These are phyloP conservation scores for Sesamia inferens DNA, from an alignment of 2,888 invertebrate genomes.

Conservation along the genomic window DNA sequence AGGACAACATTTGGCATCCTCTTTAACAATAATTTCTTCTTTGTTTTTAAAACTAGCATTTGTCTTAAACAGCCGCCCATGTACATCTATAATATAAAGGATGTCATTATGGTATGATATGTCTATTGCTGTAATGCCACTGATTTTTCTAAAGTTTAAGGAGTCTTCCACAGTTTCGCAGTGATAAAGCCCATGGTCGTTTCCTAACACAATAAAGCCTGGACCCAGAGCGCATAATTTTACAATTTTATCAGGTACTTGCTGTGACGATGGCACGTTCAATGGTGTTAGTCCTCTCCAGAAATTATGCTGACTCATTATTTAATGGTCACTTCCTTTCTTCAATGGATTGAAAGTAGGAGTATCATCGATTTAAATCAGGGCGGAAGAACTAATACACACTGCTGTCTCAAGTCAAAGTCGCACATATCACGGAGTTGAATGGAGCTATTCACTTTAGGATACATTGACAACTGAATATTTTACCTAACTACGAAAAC, in stretches of 20 bases:
- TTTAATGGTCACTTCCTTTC: slow-evolving; percentile 72
- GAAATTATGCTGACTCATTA: slow-evolving; percentile 88
- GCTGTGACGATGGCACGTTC: slow-evolving; percentile 76
- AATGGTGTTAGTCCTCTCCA: slow-evolving; percentile 85
- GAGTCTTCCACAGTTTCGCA: slow-evolving; percentile 81
- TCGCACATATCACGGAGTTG: slow-evolving; percentile 44
- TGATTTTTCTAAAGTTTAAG: slow-evolving; percentile 84
- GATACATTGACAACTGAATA: slow-evolving; percentile 59
- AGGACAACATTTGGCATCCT: slow-evolving; percentile 91
- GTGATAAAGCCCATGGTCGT: slow-evolving; percentile 85
- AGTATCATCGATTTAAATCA: slow-evolving; percentile 70
- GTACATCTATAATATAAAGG: slow-evolving; percentile 91
- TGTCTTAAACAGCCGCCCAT: slow-evolving; percentile 91
- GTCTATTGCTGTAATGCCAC: slow-evolving; percentile 90
- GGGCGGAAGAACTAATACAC: slow-evolving; percentile 62
- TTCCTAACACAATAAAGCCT: slow-evolving; percentile 84
- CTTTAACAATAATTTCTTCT: slow-evolving; percentile 91
- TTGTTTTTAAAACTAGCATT: slow-evolving; percentile 88
- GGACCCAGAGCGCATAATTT: slow-evolving; percentile 82
- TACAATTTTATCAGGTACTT: slow-evolving; percentile 86
- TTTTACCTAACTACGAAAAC: slow-evolving; percentile 41
- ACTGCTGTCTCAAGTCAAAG: slow-evolving; percentile 57
- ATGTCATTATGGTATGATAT: slow-evolving; percentile 91
- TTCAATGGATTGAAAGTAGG: slow-evolving; percentile 68
- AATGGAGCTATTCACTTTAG: slow-evolving; percentile 36